Evolutionary conservation across 2,888 invertebrate genomes (phyloP).

Genomic region (Dexiosoma caninum): DNA sequence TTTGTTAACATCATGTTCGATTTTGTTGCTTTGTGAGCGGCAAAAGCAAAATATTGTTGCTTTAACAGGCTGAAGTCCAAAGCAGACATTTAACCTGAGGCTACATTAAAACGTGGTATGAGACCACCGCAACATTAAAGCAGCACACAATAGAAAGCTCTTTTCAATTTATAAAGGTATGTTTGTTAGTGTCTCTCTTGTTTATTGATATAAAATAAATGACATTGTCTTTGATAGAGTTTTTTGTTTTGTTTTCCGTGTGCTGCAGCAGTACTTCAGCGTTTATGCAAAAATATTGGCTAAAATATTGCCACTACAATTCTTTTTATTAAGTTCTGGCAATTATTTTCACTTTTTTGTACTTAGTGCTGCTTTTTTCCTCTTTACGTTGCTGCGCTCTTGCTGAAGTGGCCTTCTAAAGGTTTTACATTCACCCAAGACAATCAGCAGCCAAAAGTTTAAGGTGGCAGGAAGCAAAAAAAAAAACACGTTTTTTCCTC

Average conservation of each 20-base stretch:
- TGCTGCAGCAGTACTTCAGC: background rate
- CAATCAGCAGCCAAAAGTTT: constrained; percentile 4
- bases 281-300: constrained; percentile 39
- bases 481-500: background rate
- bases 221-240: constrained; percentile 24
- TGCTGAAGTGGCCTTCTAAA: constrained; percentile 52
- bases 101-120: constrained; percentile 3
- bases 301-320: constrained; percentile 31
- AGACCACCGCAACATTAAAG: background rate
- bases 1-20: constrained; percentile 32
- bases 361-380: background rate
- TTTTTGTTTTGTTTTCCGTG: background rate
- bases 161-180: background rate
- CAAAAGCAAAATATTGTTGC: constrained; percentile 7
- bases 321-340: constrained; percentile 19
- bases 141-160: background rate
- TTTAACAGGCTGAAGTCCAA: constrained; percentile 28
- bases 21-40: background rate
- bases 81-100: constrained; percentile 55
- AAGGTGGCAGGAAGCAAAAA: background rate
- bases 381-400: background rate
- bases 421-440: constrained; percentile 26
- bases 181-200: constrained; percentile 31
- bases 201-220: constrained; percentile 49
- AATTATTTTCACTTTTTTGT: constrained; percentile 2